Evolutionary conservation across 2,888 invertebrate species (phyloP), one percentile per base, ranked within the genome.

Genomic region (Bedellia somnulentella): DNA sequence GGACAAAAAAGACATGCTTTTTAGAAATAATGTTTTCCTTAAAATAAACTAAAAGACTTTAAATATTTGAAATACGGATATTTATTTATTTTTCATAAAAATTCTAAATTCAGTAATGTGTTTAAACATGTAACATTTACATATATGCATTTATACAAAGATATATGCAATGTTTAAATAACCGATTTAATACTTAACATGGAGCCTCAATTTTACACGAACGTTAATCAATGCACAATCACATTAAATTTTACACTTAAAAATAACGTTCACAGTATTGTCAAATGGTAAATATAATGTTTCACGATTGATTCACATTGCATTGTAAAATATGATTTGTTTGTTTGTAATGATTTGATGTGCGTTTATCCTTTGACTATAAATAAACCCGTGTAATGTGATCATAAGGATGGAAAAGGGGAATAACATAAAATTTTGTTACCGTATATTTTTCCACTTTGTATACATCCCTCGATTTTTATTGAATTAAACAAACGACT

Each of bases 51-150:
- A 34, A 68, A 64, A 60, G 16, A 27, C 54, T 43, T 57, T 43
- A 46, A 71, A 64, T 73, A 73, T 75, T 75, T 75, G 75, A 75
- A 75, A 75, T 75, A 75, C 75, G 73, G 76, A 75, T 75, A 73
- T 76, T 77, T 75, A 75, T 75, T 76, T 70, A 63, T 70, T 70
- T 77, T 76, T 75, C 75, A 77, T 77, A 77, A 76, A 77, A 77
- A 77, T 75, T 77, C 76, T 77, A 77, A 75, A 68, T 70, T 77
- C 70, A 75, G 70, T 77, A 73, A 75, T 75, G 75, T 75, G 75
- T 75, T 71, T 73, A 73, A 75, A 75, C 73, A 75, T 75, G 75
- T 75, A 75, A 75, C 75, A 75, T 73, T 68, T 75, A 75, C 73
- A 75, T 75, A 75, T 73, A 73, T 73, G 75, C 75, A 73, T 75